These are phyloP conservation scores for Lasioglossum oenotherae DNA, from an alignment of 2,888 invertebrate genomes.

Conservation along the genomic window DNA sequence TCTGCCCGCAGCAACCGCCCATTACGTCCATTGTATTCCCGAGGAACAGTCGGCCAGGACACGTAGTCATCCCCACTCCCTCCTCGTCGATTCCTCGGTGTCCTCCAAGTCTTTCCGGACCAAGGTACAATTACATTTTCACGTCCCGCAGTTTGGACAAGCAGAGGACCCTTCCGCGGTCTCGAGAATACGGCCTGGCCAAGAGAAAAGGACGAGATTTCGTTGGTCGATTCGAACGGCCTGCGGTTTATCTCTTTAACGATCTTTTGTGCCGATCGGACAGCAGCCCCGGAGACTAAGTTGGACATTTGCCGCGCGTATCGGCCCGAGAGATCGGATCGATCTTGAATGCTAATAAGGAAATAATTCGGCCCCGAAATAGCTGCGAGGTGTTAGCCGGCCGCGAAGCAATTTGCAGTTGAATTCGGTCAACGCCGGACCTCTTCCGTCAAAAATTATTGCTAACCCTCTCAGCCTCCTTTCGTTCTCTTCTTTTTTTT, in stretches of 20 bases:
- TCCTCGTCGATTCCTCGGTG: conserved; percentile 33
- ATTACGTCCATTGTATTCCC: conserved; percentile 76
- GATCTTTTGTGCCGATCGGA: conserved; percentile 62
- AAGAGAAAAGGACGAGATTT: conserved; percentile 55
- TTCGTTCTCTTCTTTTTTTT: neutral
- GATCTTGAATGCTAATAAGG: conserved; percentile 69
- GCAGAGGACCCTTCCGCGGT: conserved; percentile 47
- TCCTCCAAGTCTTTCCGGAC: conserved; percentile 37
- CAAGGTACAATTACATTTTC: conserved; percentile 70
- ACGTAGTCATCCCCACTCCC: conserved; percentile 26
- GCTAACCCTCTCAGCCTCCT: neutral
- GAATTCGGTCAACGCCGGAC: conserved; percentile 35
- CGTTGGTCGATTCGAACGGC: conserved; percentile 57
- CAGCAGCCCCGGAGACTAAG: conserved; percentile 18
- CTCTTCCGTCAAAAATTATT: conserved; percentile 4
- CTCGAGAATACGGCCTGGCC: conserved; percentile 45
- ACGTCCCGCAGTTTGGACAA: conserved; percentile 58
- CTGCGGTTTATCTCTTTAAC: conserved; percentile 66
- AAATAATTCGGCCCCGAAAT: conserved; percentile 44
- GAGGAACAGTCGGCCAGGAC: conserved; percentile 65
- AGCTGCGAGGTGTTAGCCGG: conserved; percentile 11
- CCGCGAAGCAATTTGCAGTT: conserved; percentile 48
- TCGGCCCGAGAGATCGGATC: conserved; percentile 46
- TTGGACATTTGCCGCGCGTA: conserved; percentile 58
- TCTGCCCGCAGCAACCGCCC: conserved; percentile 80